Base-by-base conservation (phyloP, 1,140 invertebrate genomes). In the Zaprionus tsacasi region DNA sequence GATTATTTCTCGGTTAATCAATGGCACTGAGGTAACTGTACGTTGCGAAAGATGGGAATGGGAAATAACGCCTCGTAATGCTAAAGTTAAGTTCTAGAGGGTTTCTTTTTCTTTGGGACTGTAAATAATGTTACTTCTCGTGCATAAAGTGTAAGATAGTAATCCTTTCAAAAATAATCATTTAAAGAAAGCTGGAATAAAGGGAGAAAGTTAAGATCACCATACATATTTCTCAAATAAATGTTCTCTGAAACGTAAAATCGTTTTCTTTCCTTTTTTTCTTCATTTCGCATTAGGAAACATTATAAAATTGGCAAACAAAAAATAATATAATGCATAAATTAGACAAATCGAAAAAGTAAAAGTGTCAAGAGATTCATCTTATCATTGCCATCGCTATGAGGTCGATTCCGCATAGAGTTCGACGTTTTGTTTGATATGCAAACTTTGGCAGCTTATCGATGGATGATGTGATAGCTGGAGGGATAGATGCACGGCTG, bases 391-490 rank as follows among this genome's bases (percentile, higher is more conserved):
- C 57, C 48, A 45, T 68, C 45, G 50, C 48, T 73, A 69, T 60
- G 13, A 25, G 30, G 30, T 30, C 55, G 40, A 15, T 54, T 38
- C 43, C 70, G 45, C 43, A 54, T 35, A 70, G 38, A 56, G 38
- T 27, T 76, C 1, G 36, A 45, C 57, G 52, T 25, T 58, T 63
- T 60, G 69, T 85, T 85, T 86, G 82, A 86, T 86, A 86, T 86
- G 82, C 82, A 86, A 86, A 86, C 83, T 73, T 66, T 64, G 78
- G 11, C 71, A 67, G 33, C 67, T 71, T 79, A 55, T 57, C 68
- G 64, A 76, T 71, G 65, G 72, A 67, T 50, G 33, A 35, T 35
- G 30, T 33, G 15, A 4, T 21, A 21, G 21, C 21, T 21, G 21
- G n/a, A n/a, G n/a, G 15, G 40, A 17, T 50, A 17, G 17, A 38